These are phyloP conservation scores for Varanus salvator DNA, from an alignment of 2,113 vertebrate species.

Conservation along the genomic window DNA sequence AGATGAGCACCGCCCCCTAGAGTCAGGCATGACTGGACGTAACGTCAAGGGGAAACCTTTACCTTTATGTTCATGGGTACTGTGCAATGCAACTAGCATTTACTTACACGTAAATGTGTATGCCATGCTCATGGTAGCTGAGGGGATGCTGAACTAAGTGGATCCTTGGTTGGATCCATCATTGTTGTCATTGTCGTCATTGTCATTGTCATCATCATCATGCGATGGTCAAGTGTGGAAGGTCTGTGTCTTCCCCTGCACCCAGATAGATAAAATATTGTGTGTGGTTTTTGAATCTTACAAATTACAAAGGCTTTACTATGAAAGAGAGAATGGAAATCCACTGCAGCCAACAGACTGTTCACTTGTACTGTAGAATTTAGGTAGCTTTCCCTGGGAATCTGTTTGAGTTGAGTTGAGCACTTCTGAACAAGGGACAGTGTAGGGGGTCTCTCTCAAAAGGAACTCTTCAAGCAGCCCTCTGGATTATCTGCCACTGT, in stretches of 20 bases:
- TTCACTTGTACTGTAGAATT: not conserved
- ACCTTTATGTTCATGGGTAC: too few relatives aligned
- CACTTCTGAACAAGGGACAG: not conserved
- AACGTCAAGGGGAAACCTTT: too few relatives aligned
- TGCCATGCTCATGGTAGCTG: not conserved
- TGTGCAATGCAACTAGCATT: too few relatives aligned
- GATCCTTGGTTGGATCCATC: too few relatives aligned
- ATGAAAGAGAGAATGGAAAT: not conserved
- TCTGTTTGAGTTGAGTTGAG: not conserved
- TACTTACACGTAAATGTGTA: not conserved
- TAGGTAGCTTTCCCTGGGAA: not conserved
- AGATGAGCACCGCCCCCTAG: too few relatives aligned
- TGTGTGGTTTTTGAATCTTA: not conserved
- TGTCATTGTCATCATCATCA: too few relatives aligned
- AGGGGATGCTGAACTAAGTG: too few relatives aligned
- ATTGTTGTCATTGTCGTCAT: too few relatives aligned
- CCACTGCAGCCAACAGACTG: not conserved
- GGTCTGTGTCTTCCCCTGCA: not conserved
- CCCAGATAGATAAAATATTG: not conserved
- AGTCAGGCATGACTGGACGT: too few relatives aligned
- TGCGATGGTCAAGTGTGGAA: not conserved
- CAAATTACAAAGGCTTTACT: not conserved
- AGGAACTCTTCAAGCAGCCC: not conserved
- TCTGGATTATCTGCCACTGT: not conserved
- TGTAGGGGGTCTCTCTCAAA: not conserved